These are phyloP conservation scores for Lontra canadensis DNA, from an alignment of 2,113 vertebrate genomes.

Conservation along the genomic window DNA sequence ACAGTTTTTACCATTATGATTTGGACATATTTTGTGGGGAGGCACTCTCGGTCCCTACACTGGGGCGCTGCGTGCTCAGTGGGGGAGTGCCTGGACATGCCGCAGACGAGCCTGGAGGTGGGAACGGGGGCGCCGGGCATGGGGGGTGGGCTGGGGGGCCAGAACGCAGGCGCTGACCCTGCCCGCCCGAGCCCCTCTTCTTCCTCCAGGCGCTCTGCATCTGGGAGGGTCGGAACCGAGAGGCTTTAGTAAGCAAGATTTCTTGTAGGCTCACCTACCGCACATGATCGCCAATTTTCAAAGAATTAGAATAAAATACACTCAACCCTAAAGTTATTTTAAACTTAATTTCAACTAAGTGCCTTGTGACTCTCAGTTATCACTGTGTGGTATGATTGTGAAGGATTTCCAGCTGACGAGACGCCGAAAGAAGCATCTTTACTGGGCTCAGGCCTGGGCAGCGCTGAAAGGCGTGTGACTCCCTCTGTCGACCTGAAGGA, in stretches of 20 bases:
- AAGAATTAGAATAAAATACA: conserved; percentile 47
- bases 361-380: conserved; percentile 15
- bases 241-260: background rate
- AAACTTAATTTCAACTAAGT: conserved; percentile 51
- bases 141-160: too few species aligned
- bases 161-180: accelerated
- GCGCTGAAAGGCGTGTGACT: accelerated
- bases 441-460: accelerated
- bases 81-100: background rate
- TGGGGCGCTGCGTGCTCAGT: accelerated
- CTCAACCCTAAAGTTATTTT: conserved; percentile 48
- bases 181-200: accelerated
- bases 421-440: accelerated
- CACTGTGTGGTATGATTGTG: background rate
- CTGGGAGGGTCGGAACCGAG: background rate
- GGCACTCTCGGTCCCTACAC: too few species aligned
- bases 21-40: background rate
- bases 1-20: background rate
- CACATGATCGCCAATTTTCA: background rate
- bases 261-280: background rate
- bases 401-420: background rate
- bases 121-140: accelerated
- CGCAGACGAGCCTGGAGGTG: too few species aligned
- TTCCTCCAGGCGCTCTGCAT: accelerated
- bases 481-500: accelerated